These are phyloP conservation scores for Melanotus villosus DNA, from an alignment of 2,888 invertebrate genomes.

Conservation along the genomic window DNA sequence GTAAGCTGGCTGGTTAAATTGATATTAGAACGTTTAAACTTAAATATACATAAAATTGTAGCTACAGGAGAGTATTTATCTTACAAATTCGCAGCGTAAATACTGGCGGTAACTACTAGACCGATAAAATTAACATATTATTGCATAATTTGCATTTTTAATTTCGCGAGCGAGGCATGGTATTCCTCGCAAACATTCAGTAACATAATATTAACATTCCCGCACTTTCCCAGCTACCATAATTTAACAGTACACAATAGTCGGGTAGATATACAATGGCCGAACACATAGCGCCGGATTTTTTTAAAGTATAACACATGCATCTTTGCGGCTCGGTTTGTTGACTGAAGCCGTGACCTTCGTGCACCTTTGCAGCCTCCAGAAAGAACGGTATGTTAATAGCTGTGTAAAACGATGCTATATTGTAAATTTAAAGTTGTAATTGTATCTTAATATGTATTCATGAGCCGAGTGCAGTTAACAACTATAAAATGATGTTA, in stretches of 20 bases:
- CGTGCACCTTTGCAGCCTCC: slow-evolving; percentile 51
- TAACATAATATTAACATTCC: slow-evolving; percentile 58
- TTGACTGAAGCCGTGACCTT: slow-evolving; percentile 54
- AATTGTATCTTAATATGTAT: slow-evolving; percentile 45
- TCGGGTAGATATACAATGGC: slow-evolving; percentile 57
- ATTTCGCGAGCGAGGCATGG: slow-evolving; percentile 47
- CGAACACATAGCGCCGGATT: slow-evolving; percentile 52
- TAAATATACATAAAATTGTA: slow-evolving; percentile 14
- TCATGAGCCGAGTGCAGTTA: slow-evolving; percentile 25
- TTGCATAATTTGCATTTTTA: slow-evolving; percentile 56
- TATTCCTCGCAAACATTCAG: slow-evolving; percentile 50
- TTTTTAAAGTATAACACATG: slow-evolving; percentile 51
- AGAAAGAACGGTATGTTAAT: slow-evolving; percentile 58
- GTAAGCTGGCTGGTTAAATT: slow-evolving; percentile 2
- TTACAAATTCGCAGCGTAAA: slow-evolving; percentile 35
- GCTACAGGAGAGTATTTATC: slow-evolving; percentile 26
- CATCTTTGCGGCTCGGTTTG: slow-evolving; percentile 49
- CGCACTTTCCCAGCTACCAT: slow-evolving; percentile 52
- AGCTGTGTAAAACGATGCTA: slow-evolving; percentile 55
- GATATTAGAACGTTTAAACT: slow-evolving; percentile 1
- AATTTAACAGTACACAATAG: slow-evolving; percentile 58
- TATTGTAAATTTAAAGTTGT: slow-evolving; percentile 48
- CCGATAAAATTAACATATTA: slow-evolving; percentile 55
- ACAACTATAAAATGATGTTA: slow-evolving; percentile 21
- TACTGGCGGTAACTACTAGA: slow-evolving; percentile 36